Conservation (phyloP, 2,888 invertebrate species). For the Cantharis flavilabris region DNA sequence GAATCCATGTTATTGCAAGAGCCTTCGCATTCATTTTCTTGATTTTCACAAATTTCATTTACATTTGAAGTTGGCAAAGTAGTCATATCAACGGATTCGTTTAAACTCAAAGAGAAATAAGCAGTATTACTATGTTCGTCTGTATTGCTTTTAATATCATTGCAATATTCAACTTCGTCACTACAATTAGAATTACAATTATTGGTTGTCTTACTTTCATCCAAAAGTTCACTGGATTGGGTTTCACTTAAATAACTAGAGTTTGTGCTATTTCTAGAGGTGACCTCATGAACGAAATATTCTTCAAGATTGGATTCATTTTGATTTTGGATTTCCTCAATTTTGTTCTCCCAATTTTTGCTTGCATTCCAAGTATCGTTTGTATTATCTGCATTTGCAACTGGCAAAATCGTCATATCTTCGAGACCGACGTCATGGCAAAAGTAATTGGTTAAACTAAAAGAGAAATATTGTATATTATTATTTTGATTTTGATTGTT, state of each 20-base stretch:
- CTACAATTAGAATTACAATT: too few species aligned
- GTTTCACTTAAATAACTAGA: too few species aligned
- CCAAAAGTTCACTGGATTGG: background rate
- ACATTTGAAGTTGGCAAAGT: too few species aligned
- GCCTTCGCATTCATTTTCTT: too few species aligned
- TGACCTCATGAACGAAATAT: too few species aligned
- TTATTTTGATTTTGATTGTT: background rate
- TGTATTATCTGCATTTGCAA: too few species aligned
- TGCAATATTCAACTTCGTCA: too few species aligned
- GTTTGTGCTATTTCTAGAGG: too few species aligned
- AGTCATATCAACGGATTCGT: background rate
- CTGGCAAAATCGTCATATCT: too few species aligned
- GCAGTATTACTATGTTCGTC: background rate
- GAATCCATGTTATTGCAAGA: too few species aligned
- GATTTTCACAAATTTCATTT: too few species aligned
- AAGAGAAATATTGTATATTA: background rate
- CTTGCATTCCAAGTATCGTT: background rate
- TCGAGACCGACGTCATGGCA: too few species aligned
- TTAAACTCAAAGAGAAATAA: background rate
- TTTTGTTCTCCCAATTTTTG: background rate
- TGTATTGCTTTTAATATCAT: background rate
- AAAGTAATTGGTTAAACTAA: background rate
- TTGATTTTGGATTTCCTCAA: background rate
- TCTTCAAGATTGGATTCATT: background rate
- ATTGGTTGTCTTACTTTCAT: background rate